phyloP scores from a whole-genome alignment of 2,113 vertebrate species.

The Urocolius indicus region DNA sequence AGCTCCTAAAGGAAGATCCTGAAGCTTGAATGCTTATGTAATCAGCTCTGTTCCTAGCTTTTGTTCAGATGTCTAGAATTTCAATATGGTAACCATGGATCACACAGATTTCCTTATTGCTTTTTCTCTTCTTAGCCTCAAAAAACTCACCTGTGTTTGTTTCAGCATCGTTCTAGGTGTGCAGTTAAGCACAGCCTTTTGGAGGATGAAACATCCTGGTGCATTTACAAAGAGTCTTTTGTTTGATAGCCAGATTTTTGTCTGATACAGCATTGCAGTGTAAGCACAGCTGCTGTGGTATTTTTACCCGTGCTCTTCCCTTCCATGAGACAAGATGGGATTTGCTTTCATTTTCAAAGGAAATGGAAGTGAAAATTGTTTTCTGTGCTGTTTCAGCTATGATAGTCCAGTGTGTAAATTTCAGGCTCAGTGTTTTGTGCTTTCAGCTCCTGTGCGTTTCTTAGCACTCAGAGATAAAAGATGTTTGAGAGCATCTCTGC shows the following conservation, averaged over 20 bases:
- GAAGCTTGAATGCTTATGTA: not conserved
- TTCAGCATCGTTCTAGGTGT: not conserved
- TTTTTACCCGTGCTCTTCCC: not conserved
- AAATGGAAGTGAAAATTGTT: not conserved
- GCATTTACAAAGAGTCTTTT: not conserved
- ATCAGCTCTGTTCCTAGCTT: not conserved
- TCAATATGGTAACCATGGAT: not conserved
- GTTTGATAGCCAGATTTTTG: not conserved
- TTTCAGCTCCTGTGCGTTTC: not conserved
- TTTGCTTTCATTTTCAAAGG: not conserved
- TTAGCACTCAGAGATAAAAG: not conserved
- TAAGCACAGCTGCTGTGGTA: not conserved
- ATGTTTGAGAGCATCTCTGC: not conserved
- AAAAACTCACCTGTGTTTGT: not conserved
- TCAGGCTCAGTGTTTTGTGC: not conserved
- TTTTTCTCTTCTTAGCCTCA: not conserved
- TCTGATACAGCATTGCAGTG: too few relatives aligned
- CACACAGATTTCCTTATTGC: accelerated
- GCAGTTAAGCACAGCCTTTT: not conserved
- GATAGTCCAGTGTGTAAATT: not conserved
- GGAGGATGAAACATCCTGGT: not conserved
- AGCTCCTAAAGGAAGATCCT: not conserved
- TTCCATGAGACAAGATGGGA: not conserved
- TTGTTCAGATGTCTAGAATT: not conserved
- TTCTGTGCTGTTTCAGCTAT: not conserved